Evolutionary conservation across 2,888 invertebrate species (phyloP).

Genomic region (Monopis laevigella): DNA sequence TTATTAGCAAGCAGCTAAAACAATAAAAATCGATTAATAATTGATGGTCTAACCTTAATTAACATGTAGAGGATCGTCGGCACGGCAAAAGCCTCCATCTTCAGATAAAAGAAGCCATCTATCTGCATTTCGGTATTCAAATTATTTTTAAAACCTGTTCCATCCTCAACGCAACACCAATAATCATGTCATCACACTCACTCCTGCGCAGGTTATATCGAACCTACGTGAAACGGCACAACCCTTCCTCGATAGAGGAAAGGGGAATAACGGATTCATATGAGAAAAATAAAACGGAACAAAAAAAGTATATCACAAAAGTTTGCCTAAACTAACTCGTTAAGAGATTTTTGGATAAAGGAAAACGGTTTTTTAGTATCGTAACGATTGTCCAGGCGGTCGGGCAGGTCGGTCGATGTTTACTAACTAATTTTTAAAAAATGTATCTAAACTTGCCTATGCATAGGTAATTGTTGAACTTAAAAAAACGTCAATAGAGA

Average conservation of each 20-base stretch:
- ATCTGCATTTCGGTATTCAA: conserved; percentile 66
- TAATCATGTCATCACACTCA: conserved; percentile 54
- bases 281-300: conserved; percentile 50
- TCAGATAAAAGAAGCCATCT: conserved; percentile 63
- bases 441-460: conserved; percentile 22
- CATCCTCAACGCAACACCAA: conserved; percentile 29
- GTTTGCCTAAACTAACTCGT: conserved; percentile 67
- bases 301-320: conserved; percentile 62
- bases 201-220: conserved; percentile 46
- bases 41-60: conserved; percentile 65
- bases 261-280: conserved; percentile 54
- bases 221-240: conserved; percentile 36
- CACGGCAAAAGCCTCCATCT: conserved; percentile 30
- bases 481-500: conserved; percentile 43
- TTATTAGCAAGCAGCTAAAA: conserved; percentile 1
- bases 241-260: conserved; percentile 39
- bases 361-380: conserved; percentile 65
- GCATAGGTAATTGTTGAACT: too few relatives aligned
- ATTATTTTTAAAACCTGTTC: conserved; percentile 64
- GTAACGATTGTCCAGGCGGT: conserved; percentile 58
- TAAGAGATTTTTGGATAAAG: conserved; percentile 64
- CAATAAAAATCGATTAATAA: conserved; percentile 60
- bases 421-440: conserved; percentile 30
- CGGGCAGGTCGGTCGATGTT: conserved; percentile 55
- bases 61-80: conserved; percentile 56